These are phyloP conservation scores for Matsumurasca onukii DNA, from an alignment of 1,140 invertebrate species.

Conservation along the genomic window DNA sequence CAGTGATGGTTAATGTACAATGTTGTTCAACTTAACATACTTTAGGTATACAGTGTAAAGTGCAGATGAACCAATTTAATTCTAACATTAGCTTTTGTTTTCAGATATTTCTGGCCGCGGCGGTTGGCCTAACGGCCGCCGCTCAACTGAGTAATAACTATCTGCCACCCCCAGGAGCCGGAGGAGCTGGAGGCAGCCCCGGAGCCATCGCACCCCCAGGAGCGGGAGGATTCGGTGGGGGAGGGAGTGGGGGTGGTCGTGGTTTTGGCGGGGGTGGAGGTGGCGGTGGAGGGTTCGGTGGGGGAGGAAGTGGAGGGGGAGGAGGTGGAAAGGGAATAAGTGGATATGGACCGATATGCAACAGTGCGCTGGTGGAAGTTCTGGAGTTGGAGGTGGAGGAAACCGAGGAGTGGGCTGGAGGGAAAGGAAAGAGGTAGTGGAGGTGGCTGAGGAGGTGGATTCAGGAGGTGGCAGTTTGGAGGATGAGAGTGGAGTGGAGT, in stretches of 20 bases:
- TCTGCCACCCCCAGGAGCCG: conserved; percentile 58
- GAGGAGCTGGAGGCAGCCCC: conserved; percentile 30
- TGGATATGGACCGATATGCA: conserved; percentile 10
- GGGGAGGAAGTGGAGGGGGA: conserved; percentile 10
- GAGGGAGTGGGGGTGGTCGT: conserved; percentile 13
- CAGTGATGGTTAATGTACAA: too few relatives aligned
- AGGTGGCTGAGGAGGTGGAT: conserved; percentile 8
- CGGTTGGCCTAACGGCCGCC: conserved; percentile 21
- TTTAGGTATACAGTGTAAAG: too few relatives aligned
- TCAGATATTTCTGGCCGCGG: conserved; percentile 26
- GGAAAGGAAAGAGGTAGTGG: conserved; percentile 9
- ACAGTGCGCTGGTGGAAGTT: not conserved
- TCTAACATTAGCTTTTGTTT: not conserved
- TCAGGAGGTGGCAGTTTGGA: conserved; percentile 13
- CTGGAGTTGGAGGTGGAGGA: conserved; percentile 8
- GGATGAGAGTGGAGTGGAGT: conserved; percentile 6
- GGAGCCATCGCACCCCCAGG: conserved; percentile 29
- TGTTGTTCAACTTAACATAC: too few relatives aligned
- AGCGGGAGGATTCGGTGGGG: conserved; percentile 21
- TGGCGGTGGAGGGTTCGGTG: conserved; percentile 13
- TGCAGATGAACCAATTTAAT: too few relatives aligned
- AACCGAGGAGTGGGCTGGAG: not conserved
- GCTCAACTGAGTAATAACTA: conserved; percentile 61
- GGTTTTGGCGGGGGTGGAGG: conserved; percentile 9
- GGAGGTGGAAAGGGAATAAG: conserved; percentile 13